Conservation (phyloP, 1,140 invertebrate species). For the Drosophila malerkotliana region DNA sequence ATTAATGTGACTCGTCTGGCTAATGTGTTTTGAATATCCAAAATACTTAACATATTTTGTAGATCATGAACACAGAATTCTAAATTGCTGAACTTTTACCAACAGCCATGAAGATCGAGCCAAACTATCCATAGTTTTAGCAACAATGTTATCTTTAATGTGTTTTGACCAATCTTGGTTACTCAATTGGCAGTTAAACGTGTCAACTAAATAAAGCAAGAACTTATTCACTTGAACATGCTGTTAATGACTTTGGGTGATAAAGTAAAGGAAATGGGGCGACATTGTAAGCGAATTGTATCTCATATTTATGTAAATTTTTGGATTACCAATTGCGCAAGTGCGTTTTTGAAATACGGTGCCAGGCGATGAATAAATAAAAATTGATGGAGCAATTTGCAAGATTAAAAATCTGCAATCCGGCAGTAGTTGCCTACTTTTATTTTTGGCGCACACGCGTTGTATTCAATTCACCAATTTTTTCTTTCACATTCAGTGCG, state of each 20-base stretch:
- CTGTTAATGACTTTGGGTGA: slow-evolving; percentile 5
- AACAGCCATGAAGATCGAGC: neutral
- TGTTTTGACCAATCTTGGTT: slow-evolving; percentile 9
- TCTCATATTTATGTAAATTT: slow-evolving; percentile 7
- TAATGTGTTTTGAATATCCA: slow-evolving; percentile 31
- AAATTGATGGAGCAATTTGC: slow-evolving; percentile 24
- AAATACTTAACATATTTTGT: slow-evolving; percentile 58
- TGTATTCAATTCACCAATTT: slow-evolving; percentile 29
- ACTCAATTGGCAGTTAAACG: slow-evolving; percentile 5
- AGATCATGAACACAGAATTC: slow-evolving; percentile 51
- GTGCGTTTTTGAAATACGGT: slow-evolving; percentile 24
- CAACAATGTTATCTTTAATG: slow-evolving; percentile 5
- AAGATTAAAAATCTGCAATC: slow-evolving; percentile 13
- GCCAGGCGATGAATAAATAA: slow-evolving; percentile 2
- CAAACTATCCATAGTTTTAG: neutral
- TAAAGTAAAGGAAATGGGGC: neutral
- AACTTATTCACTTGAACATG: neutral
- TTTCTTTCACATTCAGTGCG: slow-evolving; percentile 21
- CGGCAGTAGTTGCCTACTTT: slow-evolving; percentile 5
- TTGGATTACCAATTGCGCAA: slow-evolving; percentile 9
- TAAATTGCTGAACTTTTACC: slow-evolving; percentile 47
- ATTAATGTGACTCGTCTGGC: slow-evolving; percentile 12
- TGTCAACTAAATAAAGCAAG: neutral
- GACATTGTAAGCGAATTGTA: slow-evolving; percentile 1
- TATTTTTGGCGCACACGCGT: slow-evolving; percentile 17